phyloP scores from a whole-genome alignment of 2,888 invertebrate genomes.

The Chrysolina oricalcia region DNA sequence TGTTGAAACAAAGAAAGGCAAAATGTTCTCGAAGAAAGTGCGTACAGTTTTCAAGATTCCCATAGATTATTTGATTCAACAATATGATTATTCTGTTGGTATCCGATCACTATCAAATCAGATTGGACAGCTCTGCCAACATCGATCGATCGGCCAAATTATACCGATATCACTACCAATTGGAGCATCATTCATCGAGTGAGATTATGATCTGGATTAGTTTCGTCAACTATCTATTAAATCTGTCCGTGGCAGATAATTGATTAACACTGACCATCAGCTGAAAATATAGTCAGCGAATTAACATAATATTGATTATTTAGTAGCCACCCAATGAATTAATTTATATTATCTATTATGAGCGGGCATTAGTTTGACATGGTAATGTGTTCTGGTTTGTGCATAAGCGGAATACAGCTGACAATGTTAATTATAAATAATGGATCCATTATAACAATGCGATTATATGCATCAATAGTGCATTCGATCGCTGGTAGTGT shows the following conservation, averaged over 20 bases:
- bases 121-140: background rate
- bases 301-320: conserved; percentile 44
- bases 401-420: conserved; percentile 42
- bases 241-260: conserved; percentile 24
- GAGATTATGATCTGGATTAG: conserved; percentile 33
- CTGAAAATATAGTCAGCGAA: conserved; percentile 39
- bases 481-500: conserved; percentile 28
- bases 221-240: conserved; percentile 30
- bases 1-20: no score
- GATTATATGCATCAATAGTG: conserved; percentile 39
- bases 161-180: conserved; percentile 19
- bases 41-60: no score
- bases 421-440: conserved; percentile 51
- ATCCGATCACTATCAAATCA: no score
- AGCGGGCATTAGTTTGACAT: conserved; percentile 46
- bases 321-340: conserved; percentile 40
- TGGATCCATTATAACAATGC: conserved; percentile 40
- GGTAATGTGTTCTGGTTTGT: conserved; percentile 43
- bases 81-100: no score
- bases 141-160: background rate
- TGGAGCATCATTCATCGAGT: conserved; percentile 25
- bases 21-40: no score
- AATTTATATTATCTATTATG: conserved; percentile 48
- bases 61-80: no score
- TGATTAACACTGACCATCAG: conserved; percentile 22